Base-by-base conservation (phyloP, 2,888 invertebrate species). In the Tiphia femorata region DNA sequence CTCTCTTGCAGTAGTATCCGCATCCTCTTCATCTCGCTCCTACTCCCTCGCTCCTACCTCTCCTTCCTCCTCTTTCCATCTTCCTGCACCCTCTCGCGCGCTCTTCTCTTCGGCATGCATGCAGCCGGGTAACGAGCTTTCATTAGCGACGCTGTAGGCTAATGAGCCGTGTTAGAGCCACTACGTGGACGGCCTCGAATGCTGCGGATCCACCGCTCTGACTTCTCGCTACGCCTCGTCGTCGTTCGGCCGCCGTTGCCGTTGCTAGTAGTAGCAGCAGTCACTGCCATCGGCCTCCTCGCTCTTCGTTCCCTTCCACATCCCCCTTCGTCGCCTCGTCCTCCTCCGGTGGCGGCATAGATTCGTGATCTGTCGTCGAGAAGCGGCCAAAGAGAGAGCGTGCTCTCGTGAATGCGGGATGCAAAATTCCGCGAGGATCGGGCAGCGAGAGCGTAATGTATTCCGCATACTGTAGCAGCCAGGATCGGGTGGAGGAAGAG, bases 91-190 rank as follows among this genome's bases (percentile, higher is more conserved):
- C 40, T 37, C 33, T 37, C 42, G 44, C 52, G 59, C 54, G 50
- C 53, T 63, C 52, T 58, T 50, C 55, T 57, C 53, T 58, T 55
- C 67, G 64, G 70, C 70, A 65, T 68, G 70, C 76, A 70, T 74
- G 75, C 73, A 72, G 64, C 70, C 75, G 70, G 72, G 78, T 81
- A 82, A 82, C 80, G 82, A 82, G 81, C 80, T 82, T 82, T 82
- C 81, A 81, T 82, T 82, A 82, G 80, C 80, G 78, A 81, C 76
- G 79, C 78, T 82, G 81, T 81, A 81, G 77, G 82, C 82, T 82
- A 82, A 82, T 82, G 82, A 82, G 82, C 78, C 75, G 70, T 77
- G 79, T 79, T 79, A 67, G 67, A 64, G 66, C 47, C 58, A 48
- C 62, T 59, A 53, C 67, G 46, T 63, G 61, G 58, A 67, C 63